Evolutionary conservation across 2,888 invertebrate genomes (phyloP), one percentile per base, ranked within the genome.

Genomic region (Ganaspis brasiliensis): DNA sequence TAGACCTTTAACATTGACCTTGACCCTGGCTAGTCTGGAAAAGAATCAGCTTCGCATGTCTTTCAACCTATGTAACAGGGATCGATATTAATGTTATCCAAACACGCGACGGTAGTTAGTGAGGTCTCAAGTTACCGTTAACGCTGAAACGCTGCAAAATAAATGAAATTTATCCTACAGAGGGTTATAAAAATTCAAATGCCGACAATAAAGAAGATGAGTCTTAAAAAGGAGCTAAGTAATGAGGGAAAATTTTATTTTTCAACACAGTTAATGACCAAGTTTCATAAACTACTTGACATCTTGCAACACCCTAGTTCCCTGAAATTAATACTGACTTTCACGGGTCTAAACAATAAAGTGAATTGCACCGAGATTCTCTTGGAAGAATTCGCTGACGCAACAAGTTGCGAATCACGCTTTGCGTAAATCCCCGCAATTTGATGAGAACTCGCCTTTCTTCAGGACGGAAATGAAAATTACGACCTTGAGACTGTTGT

Each of bases 31-130:
- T 37, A 37, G 16, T 73, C 61, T 52, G 16, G 74, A 79, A 78
- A 76, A 75, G 79, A 82, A 80, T 76, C 80, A 76, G 76, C 61
- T 80, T 78, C 79, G 80, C 82, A 79, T 80, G 80, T 76, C 63
- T 82, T 77, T 74, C 67, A 73, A 52, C 57, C 67, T 75, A 80
- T 79, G 80, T 75, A 79, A 78, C 77, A 78, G 57, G 80, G 80
- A 78, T 82, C 80, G 80, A 82, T 82, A 82, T 82, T 82, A 82
- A 82, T 82, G 81, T 79, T 76, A 76, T 45, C 78, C 79, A 80
- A 81, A 79, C 81, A 81, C 80, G 81, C 81, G 80, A 81, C 80
- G 79, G 81, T 79, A 77, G 81, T 81, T 80, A 81, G 77, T 72
- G 77, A 74, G 73, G 72, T 74, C 77, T 79, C 73, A 76, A 77